phyloP scores from a whole-genome alignment of 2,113 vertebrate species.

The Todiramphus chloris region DNA sequence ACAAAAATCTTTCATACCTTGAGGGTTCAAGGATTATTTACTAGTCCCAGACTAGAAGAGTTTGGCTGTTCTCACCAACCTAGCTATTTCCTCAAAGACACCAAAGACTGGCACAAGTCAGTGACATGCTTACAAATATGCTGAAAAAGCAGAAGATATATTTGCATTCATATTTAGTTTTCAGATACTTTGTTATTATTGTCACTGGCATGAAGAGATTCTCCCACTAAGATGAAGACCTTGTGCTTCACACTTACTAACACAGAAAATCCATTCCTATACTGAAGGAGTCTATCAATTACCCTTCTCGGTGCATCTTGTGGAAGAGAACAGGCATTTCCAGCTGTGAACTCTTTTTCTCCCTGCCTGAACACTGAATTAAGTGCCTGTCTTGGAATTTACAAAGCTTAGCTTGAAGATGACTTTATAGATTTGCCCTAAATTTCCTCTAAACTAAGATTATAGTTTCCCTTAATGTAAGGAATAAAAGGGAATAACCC shows the following conservation, averaged over 20 bases:
- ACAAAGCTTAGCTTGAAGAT: constrained; percentile 43
- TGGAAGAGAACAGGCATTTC: constrained; percentile 43
- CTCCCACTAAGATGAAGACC: not conserved
- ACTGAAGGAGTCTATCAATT: constrained; percentile 44
- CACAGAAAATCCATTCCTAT: constrained; percentile 7
- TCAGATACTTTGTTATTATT: not conserved
- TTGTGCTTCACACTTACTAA: constrained; percentile 1
- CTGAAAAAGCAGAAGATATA: not conserved
- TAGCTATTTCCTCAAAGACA: not conserved
- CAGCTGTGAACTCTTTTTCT: constrained; percentile 50
- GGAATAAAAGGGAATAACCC: not conserved
- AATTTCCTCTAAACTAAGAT: constrained; percentile 14
- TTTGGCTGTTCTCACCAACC: not conserved
- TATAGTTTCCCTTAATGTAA: not conserved
- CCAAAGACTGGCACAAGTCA: not conserved
- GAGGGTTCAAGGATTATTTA: not conserved
- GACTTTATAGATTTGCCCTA: not conserved
- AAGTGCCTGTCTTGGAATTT: constrained; percentile 26
- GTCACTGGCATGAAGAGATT: not conserved
- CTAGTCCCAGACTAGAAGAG: not conserved
- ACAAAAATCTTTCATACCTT: not conserved
- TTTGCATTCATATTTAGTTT: not conserved
- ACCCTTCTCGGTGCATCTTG: not conserved
- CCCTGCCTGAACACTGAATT: constrained; percentile 33
- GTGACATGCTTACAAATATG: not conserved